A percentile compares a stretch with the other conserved stretches of the same genome.
These are phyloP conservation scores for Nemotelus nigrinus DNA, from an alignment of 2,888 invertebrate genomes.

Conservation along the genomic window DNA sequence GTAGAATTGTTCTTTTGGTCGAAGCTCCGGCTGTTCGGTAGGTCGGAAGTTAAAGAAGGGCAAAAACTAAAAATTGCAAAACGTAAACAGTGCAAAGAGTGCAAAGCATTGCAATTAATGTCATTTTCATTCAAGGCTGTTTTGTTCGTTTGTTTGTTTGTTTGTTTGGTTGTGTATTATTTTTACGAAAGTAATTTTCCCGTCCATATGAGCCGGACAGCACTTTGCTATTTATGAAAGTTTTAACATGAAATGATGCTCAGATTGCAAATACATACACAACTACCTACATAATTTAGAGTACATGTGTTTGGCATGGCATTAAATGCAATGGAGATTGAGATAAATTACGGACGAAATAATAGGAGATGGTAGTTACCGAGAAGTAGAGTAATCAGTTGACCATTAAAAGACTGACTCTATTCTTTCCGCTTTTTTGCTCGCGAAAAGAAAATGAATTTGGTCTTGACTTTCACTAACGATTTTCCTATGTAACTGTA, in stretches of 20 bases:
- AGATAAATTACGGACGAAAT: too few species aligned
- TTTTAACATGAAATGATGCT: constrained; percentile 25
- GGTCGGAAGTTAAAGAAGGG: background rate
- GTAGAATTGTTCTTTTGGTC: background rate
- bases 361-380: too few species aligned
- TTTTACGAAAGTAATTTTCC: background rate
- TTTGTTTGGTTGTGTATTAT: background rate
- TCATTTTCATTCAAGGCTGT: constrained; percentile 39
- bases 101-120: constrained; percentile 28
- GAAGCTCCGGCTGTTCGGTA: background rate
- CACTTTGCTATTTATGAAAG: constrained; percentile 34
- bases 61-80: constrained; percentile 17
- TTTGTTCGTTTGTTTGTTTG: background rate
- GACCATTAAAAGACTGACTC: too few species aligned
- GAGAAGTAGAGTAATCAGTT: too few species aligned
- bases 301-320: too few species aligned
- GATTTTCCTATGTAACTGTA: too few species aligned
- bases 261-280: background rate
- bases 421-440: too few species aligned
- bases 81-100: constrained; percentile 12
- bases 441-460: too few species aligned
- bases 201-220: constrained; percentile 20
- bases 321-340: too few species aligned
- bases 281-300: background rate
- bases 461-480: too few species aligned